Evolutionary conservation across 2,888 invertebrate species (phyloP).

Genomic region (Xestia sexstrigata): DNA sequence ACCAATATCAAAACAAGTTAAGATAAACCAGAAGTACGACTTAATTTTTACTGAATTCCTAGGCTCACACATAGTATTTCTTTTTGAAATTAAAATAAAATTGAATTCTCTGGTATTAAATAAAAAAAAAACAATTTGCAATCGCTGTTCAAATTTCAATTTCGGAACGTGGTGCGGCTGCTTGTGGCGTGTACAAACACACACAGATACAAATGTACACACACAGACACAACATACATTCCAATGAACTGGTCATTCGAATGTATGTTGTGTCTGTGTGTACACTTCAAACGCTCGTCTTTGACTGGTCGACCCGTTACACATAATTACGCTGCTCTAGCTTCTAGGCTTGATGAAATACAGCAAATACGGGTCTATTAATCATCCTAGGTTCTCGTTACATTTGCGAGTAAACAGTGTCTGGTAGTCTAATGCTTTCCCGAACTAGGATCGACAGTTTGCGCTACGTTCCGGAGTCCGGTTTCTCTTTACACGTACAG

Average conservation of each 20-base stretch:
- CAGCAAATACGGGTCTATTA: conserved; percentile 57
- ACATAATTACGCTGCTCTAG: conserved; percentile 54
- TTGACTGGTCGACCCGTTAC: conserved; percentile 53
- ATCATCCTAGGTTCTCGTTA: conserved; percentile 55
- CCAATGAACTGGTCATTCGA: too few species aligned
- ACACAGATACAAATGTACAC: neutral
- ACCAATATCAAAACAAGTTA: neutral
- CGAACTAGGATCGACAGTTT: conserved; percentile 15
- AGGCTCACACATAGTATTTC: too few species aligned
- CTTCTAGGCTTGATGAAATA: conserved; percentile 57
- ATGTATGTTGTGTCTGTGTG: too few species aligned
- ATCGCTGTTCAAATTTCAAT: conserved; percentile 54
- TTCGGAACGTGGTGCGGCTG: conserved; percentile 33
- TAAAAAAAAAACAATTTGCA: conserved; percentile 29
- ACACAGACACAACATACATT: too few species aligned
- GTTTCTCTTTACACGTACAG: neutral
- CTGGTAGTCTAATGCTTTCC: conserved; percentile 32
- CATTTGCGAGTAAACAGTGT: conserved; percentile 48
- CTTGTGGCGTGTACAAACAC: conserved; percentile 30
- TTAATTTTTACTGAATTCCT: neutral
- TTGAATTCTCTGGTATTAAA: neutral
- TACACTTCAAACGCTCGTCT: conserved; percentile 46
- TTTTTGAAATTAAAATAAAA: neutral
- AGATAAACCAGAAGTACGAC: neutral
- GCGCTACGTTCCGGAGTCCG: neutral